These are phyloP conservation scores for Catagonus wagneri DNA, from an alignment of 2,113 vertebrate species.

Conservation along the genomic window DNA sequence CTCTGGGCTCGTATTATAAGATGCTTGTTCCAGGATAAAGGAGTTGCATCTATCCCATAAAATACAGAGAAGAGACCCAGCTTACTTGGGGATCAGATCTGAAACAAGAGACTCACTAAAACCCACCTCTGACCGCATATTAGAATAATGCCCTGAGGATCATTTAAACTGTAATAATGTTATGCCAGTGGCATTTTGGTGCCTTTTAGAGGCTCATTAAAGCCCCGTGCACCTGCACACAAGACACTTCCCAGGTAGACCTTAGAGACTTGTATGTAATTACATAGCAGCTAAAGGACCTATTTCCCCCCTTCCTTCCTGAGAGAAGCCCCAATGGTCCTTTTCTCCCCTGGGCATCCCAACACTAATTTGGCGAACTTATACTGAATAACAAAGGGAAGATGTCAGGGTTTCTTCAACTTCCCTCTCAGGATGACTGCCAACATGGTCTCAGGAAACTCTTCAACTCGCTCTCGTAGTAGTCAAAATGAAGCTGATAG, in stretches of 20 bases:
- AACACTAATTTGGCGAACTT: slow-evolving; percentile 2
- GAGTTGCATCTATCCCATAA: not conserved
- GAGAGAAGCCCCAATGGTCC: slow-evolving; percentile 42
- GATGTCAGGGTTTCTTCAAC: not conserved
- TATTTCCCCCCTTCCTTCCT: not conserved
- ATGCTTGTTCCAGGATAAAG: not conserved
- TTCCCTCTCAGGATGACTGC: slow-evolving; percentile 47
- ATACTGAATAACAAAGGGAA: not conserved
- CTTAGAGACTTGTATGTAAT: slow-evolving; percentile 53
- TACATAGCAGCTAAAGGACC: slow-evolving; percentile 51
- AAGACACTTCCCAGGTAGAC: not conserved
- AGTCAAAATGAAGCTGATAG: slow-evolving; percentile 42
- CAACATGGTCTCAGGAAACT: slow-evolving; percentile 45
- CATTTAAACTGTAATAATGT: not conserved
- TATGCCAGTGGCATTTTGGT: not conserved
- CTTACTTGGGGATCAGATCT: not conserved
- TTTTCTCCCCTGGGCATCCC: slow-evolving; percentile 42
- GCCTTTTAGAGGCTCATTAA: slow-evolving; percentile 43
- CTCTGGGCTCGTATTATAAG: not conserved
- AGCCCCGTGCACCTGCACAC: not conserved
- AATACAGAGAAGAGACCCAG: not conserved
- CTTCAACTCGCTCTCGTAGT: not conserved
- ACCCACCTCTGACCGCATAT: not conserved
- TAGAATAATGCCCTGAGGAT: not conserved
- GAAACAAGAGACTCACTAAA: slow-evolving; percentile 1